These are phyloP conservation scores for Lepilemur ruficaudatus DNA, from an alignment of 2,797 vertebrate species.

Conservation along the genomic window DNA sequence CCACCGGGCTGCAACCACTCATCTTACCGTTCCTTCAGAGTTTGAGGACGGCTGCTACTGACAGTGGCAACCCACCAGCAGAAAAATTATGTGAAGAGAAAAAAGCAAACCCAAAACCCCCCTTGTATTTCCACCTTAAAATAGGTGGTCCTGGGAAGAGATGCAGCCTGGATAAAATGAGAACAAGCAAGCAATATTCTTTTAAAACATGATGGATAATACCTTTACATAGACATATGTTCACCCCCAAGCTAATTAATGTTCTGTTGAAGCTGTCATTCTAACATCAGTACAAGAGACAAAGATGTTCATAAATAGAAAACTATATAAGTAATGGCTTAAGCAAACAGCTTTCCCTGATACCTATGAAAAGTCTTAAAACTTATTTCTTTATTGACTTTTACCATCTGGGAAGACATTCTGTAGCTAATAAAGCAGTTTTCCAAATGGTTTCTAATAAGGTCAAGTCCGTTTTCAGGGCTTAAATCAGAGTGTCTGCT, in stretches of 20 bases:
- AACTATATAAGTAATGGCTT: not conserved
- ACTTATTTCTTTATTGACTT: constrained; percentile 41
- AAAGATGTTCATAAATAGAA: constrained; percentile 18
- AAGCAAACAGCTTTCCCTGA: not conserved
- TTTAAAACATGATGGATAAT: not conserved
- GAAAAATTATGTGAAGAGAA: not conserved
- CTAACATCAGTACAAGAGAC: not conserved
- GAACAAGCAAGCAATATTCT: not conserved
- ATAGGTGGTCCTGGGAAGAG: not conserved
- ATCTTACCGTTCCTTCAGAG: not conserved
- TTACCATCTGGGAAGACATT: not conserved
- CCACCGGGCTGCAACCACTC: not conserved
- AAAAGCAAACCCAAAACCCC: not conserved
- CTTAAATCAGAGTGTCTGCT: not conserved
- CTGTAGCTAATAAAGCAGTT: constrained; percentile 19
- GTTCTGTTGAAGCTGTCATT: not conserved
- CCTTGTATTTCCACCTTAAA: not conserved
- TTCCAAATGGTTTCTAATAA: constrained; percentile 52
- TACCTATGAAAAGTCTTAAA: not conserved
- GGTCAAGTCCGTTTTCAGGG: not conserved
- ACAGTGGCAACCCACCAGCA: not conserved
- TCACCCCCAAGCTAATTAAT: not conserved
- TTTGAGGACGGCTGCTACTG: not conserved
- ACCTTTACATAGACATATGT: not conserved
- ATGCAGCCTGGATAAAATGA: not conserved